Percentiles rank a stretch among this genome's conserved stretches.
Evolutionary conservation across 2,888 invertebrate genomes (phyloP).

Genomic region (Scaptomyza parva): DNA sequence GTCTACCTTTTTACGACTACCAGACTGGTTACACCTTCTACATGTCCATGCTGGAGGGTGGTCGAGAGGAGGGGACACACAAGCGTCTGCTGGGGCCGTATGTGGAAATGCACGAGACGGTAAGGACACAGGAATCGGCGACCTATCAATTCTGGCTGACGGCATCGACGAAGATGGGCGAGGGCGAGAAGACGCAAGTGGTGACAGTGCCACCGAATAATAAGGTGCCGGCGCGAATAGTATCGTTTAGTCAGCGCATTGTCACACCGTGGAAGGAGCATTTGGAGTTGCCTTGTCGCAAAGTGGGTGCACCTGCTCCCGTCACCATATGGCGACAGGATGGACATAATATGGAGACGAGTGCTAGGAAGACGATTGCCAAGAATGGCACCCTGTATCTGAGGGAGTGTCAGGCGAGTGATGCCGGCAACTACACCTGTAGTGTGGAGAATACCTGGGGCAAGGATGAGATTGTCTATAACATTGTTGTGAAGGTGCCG

Average conservation of each 20-base stretch:
- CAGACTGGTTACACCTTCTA: slow-evolving; percentile 91
- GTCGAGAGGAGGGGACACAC: slow-evolving; percentile 91
- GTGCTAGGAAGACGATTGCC: slow-evolving; percentile 88
- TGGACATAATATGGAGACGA: slow-evolving; percentile 90
- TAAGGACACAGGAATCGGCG: slow-evolving; percentile 89
- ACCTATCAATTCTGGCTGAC: slow-evolving; percentile 90
- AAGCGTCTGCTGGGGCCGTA: slow-evolving; percentile 90
- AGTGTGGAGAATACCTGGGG: slow-evolving; percentile 93
- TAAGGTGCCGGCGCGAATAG: slow-evolving; percentile 94
- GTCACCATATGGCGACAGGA: slow-evolving; percentile 92
- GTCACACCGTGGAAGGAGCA: slow-evolving; percentile 95
- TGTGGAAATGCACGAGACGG: slow-evolving; percentile 90
- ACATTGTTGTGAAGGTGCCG: slow-evolving; percentile 89
- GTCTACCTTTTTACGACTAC: not conserved
- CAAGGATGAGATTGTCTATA: slow-evolving; percentile 92
- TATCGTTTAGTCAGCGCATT: slow-evolving; percentile 92
- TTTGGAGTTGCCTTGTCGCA: slow-evolving; percentile 92
- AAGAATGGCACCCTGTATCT: slow-evolving; percentile 91
- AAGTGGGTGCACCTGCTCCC: slow-evolving; percentile 93
- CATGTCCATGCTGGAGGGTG: slow-evolving; percentile 92
- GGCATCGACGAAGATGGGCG: slow-evolving; percentile 93
- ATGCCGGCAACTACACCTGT: slow-evolving; percentile 96
- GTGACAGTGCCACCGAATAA: slow-evolving; percentile 91
- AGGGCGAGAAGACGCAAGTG: slow-evolving; percentile 92
- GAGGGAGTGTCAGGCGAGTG: slow-evolving; percentile 90